Conservation (phyloP, 64 coral and sea anemone species). For the Porites australiensis region DNA sequence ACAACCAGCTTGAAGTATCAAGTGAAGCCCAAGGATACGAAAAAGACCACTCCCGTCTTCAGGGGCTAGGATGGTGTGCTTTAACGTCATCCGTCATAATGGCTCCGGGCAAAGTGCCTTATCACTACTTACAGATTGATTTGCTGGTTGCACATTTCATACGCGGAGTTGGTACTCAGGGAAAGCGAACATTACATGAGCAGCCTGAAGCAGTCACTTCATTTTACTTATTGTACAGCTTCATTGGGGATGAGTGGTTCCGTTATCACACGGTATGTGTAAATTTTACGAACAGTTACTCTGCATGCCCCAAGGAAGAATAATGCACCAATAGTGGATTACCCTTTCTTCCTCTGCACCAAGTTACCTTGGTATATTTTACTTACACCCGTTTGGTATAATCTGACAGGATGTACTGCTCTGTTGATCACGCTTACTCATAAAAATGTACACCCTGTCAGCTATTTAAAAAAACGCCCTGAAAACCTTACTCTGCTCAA, state of each 20-base stretch:
- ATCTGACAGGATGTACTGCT: no score
- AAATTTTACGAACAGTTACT: no score
- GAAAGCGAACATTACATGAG: not conserved
- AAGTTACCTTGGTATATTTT: no score
- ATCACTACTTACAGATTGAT: not conserved
- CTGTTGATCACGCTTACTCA: no score
- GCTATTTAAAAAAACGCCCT: no score
- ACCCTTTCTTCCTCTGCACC: no score
- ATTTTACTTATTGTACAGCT: not conserved
- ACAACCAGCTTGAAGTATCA: not conserved
- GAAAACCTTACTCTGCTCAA: no score
- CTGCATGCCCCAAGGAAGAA: no score
- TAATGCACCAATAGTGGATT: no score
- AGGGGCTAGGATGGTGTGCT: not conserved
- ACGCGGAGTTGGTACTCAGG: not conserved
- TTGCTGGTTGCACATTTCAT: not conserved
- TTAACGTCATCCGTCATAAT: not conserved
- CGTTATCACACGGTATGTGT: not conserved
- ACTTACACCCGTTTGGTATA: no score
- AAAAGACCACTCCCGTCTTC: not conserved
- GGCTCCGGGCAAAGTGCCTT: not conserved
- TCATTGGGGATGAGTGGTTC: not conserved
- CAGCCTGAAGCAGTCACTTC: not conserved
- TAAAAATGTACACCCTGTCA: no score
- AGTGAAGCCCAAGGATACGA: not conserved